Evolutionary conservation across 2,888 invertebrate species (phyloP).

Genomic region (Willowsia nigromaculata): DNA sequence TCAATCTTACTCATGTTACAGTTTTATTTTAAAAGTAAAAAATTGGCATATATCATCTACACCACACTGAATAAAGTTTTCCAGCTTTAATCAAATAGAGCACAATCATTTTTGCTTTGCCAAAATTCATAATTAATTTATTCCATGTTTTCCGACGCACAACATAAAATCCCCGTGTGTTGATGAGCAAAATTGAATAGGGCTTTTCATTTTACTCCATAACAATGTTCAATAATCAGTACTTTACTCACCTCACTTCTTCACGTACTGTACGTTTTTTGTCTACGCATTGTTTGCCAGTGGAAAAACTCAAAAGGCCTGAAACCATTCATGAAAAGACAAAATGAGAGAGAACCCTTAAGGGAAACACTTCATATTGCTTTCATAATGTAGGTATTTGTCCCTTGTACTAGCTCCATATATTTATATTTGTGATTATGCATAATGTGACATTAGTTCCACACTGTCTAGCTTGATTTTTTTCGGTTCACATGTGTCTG

Average conservation of each 20-base stretch:
- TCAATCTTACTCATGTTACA: too few relatives aligned
- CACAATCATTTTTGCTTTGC: too few relatives aligned
- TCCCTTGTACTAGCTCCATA: not conserved
- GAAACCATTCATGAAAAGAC: conserved; percentile 50
- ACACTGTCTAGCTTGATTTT: conserved; percentile 55
- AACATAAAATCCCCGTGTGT: not conserved
- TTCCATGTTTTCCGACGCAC: not conserved
- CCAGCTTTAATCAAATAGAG: too few relatives aligned
- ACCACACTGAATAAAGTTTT: too few relatives aligned
- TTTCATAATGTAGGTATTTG: not conserved
- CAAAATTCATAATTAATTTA: not conserved
- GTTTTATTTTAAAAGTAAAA: too few relatives aligned
- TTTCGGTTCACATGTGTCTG: conserved; percentile 25
- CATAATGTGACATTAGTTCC: conserved; percentile 64
- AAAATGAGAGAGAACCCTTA: conserved; percentile 47
- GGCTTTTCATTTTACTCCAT: conserved; percentile 70
- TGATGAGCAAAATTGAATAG: conserved; percentile 50
- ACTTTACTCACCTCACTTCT: conserved; percentile 43
- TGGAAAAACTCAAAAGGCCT: conserved; percentile 50
- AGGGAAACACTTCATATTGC: conserved; percentile 49
- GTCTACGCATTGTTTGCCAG: conserved; percentile 53
- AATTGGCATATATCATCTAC: too few relatives aligned
- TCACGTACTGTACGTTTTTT: conserved; percentile 60
- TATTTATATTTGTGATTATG: not conserved
- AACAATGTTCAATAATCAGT: conserved; percentile 52